Evolutionary conservation across 2,888 invertebrate genomes (phyloP).

Genomic region (Morinoia aosen): DNA sequence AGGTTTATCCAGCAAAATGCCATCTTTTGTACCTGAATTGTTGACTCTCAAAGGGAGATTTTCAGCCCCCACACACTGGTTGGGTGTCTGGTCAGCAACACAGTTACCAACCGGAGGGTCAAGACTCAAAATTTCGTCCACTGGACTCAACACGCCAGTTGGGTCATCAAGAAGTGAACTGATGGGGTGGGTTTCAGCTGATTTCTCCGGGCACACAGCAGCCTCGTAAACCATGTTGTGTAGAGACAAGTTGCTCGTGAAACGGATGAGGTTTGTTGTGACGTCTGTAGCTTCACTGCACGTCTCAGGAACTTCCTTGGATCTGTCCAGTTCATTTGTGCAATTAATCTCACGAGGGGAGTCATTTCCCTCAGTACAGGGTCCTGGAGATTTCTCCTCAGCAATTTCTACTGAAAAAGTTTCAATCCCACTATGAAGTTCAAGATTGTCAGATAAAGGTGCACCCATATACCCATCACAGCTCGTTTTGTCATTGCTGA

Average conservation of each 20-base stretch:
- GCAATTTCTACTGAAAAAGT: background rate
- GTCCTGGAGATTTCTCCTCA: background rate
- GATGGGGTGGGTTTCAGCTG: background rate
- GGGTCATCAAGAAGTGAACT: background rate
- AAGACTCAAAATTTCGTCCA: background rate
- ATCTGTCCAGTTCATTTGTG: background rate
- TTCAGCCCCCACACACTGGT: background rate
- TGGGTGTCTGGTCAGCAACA: background rate
- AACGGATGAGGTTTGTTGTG: slow-evolving; percentile 24
- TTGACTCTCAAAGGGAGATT: background rate
- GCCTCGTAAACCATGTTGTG: background rate
- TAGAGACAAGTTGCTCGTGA: slow-evolving; percentile 30
- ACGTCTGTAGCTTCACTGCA: background rate
- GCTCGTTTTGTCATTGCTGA: background rate
- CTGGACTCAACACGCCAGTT: background rate
- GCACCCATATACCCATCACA: background rate
- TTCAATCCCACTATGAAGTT: background rate
- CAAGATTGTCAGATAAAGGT: background rate
- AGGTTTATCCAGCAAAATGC: background rate
- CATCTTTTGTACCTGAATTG: background rate
- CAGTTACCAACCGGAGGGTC: background rate
- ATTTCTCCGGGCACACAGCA: background rate
- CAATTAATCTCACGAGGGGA: background rate
- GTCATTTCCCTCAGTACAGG: background rate
- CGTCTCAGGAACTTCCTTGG: background rate